Base-by-base conservation (phyloP, 2,888 invertebrate genomes). In the Diplazon laetatorius region DNA sequence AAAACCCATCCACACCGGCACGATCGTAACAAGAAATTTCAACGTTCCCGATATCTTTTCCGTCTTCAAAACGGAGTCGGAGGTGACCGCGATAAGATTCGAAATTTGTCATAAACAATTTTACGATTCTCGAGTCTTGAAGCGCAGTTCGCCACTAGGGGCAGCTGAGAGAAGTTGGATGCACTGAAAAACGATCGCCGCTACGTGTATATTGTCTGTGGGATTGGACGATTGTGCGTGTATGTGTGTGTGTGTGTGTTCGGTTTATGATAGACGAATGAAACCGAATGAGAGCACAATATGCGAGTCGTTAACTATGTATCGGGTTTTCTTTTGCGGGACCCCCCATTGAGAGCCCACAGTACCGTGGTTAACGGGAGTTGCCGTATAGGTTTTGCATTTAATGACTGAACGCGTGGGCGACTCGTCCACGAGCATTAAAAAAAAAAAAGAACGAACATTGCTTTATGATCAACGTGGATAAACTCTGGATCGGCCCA, bases 361-460 rank as follows among this genome's bases (percentile, higher is more conserved):
- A 50, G 12, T 35, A 37, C 37, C 20, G 35, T 18, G 18, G 46
- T 35, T 48, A 37, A 50, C 50, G 48, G 50, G 57, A 70, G 44
- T 74, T 44, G 30, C 30, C 2, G 66, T 57, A 46, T 37, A 65
- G 66, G 69, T 69, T 48, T 59, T 42, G 57, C 52, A 76, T 55
- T 70, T 69, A 73, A 76, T 76, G 76, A 76, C 76, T 73, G 42
- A 66, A 42, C 63, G 63, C 8, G 37, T 10, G 35, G 35, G 37
- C 48, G 25, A 66, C 39, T 63, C 20, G 12, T 16, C 22, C 65
- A 25, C 5, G 10, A 39, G 52, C 52, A 66, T 66, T 50, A 66
- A 66, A 30, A 30, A 52, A 52, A 52, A 50, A 39, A 66, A 30
- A 30, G 65, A 52, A 52, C 65, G 50, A 66, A 66, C 39, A 52